Evolutionary conservation across 2,113 vertebrate genomes (phyloP), one percentile per base, ranked within the genome.

Genomic region (Polyodon spathula): DNA sequence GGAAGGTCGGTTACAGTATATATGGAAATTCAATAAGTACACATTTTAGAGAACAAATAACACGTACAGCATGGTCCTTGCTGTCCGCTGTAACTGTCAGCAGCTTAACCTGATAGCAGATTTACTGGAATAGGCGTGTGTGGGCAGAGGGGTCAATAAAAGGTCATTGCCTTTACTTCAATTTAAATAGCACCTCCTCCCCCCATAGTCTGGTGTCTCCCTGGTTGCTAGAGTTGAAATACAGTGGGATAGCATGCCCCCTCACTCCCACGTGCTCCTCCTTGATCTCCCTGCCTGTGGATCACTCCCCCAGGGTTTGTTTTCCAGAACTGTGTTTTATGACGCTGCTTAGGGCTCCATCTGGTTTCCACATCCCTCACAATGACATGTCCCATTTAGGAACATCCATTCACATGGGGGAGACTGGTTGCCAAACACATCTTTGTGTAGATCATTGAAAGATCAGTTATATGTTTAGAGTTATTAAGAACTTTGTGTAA

Each of bases 341-440:
- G 63, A 59, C 50, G 54, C n/a, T 6, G n/a, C 57, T 64, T 51
- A 40, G 27, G 57, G 57, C 57, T 53, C 57, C 63, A 60, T 60
- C 53, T 59, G 63, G 57, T 59, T 60, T 64, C 51, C 63, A 64
- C 56, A 64, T 64, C 63, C 58, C 52, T 59, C 63, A 42, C 57
- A 27, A 44, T 14, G 40, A 64, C 38, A 40, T 27, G 63, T 17
- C 17, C 48, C 50, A 42, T 17, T 50, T 6, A 50, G 48, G 48
- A 50, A n/a, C 48, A 12, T 50, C 14, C 48, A 11, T 11, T 50
- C 15, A 50, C 12, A 3, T 50, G 12, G 52, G 40, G 38, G 48
- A 54, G 52, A 41, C 44, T 40, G 63, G 57, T 64, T 64, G 63
- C 63, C 59, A 64, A 59, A 64, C 59, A 64, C 63, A 64, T 40